Evolutionary conservation across 2,888 invertebrate genomes (phyloP).

Genomic region (Folsomia candida): DNA sequence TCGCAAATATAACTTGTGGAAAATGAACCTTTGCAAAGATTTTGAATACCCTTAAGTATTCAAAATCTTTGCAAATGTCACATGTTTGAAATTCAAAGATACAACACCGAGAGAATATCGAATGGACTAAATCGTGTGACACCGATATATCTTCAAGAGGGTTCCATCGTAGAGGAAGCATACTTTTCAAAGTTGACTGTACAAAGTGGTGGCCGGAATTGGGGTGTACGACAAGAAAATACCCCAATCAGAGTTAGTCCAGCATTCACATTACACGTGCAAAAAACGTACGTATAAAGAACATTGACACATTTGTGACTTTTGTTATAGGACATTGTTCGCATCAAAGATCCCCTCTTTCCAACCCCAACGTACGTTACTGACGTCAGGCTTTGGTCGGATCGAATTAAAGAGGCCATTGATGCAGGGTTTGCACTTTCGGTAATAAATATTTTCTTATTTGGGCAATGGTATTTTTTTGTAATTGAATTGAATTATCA

Average conservation of each 20-base stretch:
- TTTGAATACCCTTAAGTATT: no score
- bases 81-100: conserved; percentile 16
- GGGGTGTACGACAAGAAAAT: conserved; percentile 18
- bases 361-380: neutral
- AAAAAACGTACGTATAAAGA: neutral
- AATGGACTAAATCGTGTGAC: conserved; percentile 7
- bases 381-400: conserved; percentile 1
- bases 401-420: conserved; percentile 19
- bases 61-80: no score
- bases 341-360: conserved; percentile 9
- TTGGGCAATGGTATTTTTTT: no score
- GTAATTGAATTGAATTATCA: no score
- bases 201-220: conserved; percentile 9
- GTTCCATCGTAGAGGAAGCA: conserved; percentile 1
- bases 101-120: conserved; percentile 15
- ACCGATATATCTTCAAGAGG: neutral
- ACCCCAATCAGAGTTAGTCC: neutral
- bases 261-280: neutral
- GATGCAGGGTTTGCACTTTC: conserved; percentile 13
- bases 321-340: conserved; percentile 11
- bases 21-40: no score
- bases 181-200: conserved; percentile 27
- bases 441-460: no score
- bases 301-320: neutral
- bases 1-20: no score